A percentile compares a stretch with the other conserved stretches of the same genome.
Evolutionary conservation across 2,888 invertebrate genomes (phyloP).

Genomic region (Ectemnius lituratus): DNA sequence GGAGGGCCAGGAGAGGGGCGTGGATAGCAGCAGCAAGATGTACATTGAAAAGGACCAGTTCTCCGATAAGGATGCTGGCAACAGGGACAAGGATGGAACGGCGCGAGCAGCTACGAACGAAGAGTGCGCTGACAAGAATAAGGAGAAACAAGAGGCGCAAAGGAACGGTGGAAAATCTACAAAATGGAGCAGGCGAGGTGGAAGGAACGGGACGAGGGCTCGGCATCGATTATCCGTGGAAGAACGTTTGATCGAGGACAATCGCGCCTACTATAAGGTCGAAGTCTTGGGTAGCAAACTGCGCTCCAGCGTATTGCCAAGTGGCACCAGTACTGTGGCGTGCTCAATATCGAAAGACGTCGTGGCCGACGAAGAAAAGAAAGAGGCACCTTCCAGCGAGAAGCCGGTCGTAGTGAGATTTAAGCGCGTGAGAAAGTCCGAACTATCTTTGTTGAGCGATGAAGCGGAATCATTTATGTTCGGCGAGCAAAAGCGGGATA

Average conservation of each 20-base stretch:
- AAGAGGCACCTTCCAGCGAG: slow-evolving; percentile 72
- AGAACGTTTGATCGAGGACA: slow-evolving; percentile 80
- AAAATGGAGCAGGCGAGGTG: slow-evolving; percentile 51
- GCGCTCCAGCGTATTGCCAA: slow-evolving; percentile 79
- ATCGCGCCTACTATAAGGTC: slow-evolving; percentile 84
- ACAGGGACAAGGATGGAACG: not conserved
- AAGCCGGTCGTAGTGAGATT: slow-evolving; percentile 86
- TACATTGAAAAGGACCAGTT: not conserved
- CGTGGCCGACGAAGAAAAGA: slow-evolving; percentile 53
- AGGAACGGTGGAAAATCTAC: slow-evolving; percentile 30
- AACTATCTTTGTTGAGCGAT: slow-evolving; percentile 87
- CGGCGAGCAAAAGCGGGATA: slow-evolving; percentile 82
- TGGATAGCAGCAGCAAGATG: not conserved
- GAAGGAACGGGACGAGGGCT: slow-evolving; percentile 62
- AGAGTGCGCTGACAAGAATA: slow-evolving; percentile 20
- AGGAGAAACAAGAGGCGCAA: slow-evolving; percentile 40
- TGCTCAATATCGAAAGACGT: slow-evolving; percentile 52
- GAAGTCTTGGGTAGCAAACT: slow-evolving; percentile 85
- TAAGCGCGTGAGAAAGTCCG: slow-evolving; percentile 86
- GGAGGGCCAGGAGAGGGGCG: not conserved
- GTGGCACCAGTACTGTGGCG: slow-evolving; percentile 41
- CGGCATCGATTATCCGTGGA: slow-evolving; percentile 78
- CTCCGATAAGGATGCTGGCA: not conserved
- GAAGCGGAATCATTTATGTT: slow-evolving; percentile 94
- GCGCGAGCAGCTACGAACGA: not conserved